Base-by-base conservation (phyloP, 2,113 vertebrate species). In the Macquaria ambigua region DNA sequence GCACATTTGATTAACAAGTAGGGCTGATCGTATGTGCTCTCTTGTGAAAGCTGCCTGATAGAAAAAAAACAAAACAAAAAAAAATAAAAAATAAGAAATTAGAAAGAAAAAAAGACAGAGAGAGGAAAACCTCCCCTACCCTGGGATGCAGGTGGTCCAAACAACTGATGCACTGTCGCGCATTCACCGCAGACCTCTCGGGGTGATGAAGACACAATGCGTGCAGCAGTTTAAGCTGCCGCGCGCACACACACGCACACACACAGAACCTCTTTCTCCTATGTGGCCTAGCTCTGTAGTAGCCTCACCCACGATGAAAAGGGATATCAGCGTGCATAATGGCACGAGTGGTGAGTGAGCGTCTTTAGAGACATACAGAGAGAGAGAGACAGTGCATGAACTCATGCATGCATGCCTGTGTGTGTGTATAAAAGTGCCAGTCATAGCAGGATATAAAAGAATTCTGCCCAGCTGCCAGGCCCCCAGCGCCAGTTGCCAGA, bases 391-490 rank as follows among this genome's bases (percentile, higher is more conserved):
- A 63, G 81, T 78, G 66, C 64, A 74, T 76, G 76, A 63, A 83
- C 59, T 82, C 82, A 78, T 89, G 62, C 67, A 88, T 76, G 75
- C 58, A 72, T 83, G 87, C 69, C 77, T 79, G 62, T 82, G 82
- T 82, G 81, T 68, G 86, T 88, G 83, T 87, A 83, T 89, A 68
- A 90, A 93, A 90, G 74, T 90, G 86, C 79, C 88, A 89, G 74
- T 91, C 85, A 92, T 82, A 80, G 81, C 79, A 79, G 77, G 86
- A 83, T 85, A 87, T 86, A 83, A 87, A 89, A 91, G 25, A 85
- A 81, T 90, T 85, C 53, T 70, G 62, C 78, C 84, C 82, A 89
- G 89, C 87, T 95, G 93, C 92, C 86, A 89, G 87, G 82, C 77
- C 85, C 52, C 71, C 64, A 92, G 79, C 31, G 8, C 53, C 1